Evolutionary conservation across 1,140 invertebrate genomes (phyloP).

Genomic region (Mercenaria mercenaria): DNA sequence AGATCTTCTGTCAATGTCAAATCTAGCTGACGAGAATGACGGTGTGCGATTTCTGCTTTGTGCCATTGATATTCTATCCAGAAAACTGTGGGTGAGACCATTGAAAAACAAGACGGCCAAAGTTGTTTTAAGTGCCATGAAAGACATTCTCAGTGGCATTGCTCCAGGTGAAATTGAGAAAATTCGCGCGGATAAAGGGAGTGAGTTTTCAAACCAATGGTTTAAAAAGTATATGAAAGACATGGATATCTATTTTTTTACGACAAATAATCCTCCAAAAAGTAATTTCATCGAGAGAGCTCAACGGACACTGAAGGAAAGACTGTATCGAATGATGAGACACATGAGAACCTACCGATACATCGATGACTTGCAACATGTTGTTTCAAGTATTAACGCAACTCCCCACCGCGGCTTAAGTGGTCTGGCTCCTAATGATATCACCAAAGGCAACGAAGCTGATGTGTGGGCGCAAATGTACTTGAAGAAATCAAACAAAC

Average conservation of each 20-base stretch:
- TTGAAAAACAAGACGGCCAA: conserved; percentile 67
- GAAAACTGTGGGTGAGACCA: no score
- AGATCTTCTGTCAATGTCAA: no score
- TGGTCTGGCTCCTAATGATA: conserved; percentile 53
- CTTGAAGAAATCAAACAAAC: not conserved
- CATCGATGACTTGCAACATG: conserved; percentile 43
- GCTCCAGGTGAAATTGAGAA: conserved; percentile 30
- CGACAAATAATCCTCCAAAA: conserved; percentile 54
- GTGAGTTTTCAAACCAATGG: no score
- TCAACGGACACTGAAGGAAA: conserved; percentile 65
- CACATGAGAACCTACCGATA: conserved; percentile 52
- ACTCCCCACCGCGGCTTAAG: conserved; percentile 65
- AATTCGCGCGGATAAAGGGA: no score
- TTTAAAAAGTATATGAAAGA: conserved; percentile 54
- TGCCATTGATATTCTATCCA: no score
- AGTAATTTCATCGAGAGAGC: no score
- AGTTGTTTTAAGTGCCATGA: conserved; percentile 57
- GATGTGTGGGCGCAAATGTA: no score
- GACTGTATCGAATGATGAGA: no score
- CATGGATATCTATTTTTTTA: conserved; percentile 53
- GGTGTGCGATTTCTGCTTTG: no score
- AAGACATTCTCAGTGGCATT: conserved; percentile 13
- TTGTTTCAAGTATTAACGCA: conserved; percentile 55
- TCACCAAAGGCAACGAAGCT: conserved; percentile 59
- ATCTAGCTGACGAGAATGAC: no score